phyloP scores from a whole-genome alignment of 1,140 invertebrate genomes.

The Leptinotarsa texana region DNA sequence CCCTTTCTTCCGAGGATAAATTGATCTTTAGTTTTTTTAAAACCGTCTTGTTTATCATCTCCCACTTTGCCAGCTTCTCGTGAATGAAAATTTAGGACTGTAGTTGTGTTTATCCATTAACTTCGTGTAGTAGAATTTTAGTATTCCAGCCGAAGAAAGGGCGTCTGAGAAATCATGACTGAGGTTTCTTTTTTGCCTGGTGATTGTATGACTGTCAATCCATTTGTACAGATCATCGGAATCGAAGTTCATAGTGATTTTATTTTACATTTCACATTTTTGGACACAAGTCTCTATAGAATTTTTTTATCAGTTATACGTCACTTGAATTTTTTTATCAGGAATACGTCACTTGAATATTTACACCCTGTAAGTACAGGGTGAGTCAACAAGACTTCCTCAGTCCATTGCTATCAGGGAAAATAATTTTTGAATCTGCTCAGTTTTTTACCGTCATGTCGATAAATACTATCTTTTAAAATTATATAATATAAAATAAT shows the following conservation, averaged over 20 bases:
- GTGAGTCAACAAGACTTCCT: too few relatives aligned
- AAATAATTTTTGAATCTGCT: too few relatives aligned
- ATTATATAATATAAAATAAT: too few relatives aligned
- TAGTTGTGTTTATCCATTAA: constrained; percentile 77
- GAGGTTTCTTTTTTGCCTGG: constrained; percentile 68
- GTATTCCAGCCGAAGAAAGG: constrained; percentile 75
- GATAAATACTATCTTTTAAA: too few relatives aligned
- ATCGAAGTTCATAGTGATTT: constrained; percentile 38
- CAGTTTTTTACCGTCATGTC: too few relatives aligned
- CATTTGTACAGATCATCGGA: constrained; percentile 62
- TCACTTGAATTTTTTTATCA: too few relatives aligned
- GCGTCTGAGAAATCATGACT: constrained; percentile 75
- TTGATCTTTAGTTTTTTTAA: constrained; percentile 67
- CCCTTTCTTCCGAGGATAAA: constrained; percentile 63
- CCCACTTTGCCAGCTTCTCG: constrained; percentile 76
- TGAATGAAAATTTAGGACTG: constrained; percentile 65
- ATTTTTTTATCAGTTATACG: too few relatives aligned
- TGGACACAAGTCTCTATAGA: too few relatives aligned
- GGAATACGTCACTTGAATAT: too few relatives aligned
- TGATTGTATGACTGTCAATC: constrained; percentile 69
- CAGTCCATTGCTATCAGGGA: too few relatives aligned
- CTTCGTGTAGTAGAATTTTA: constrained; percentile 72
- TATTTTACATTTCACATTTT: neutral
- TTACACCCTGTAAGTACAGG: too few relatives aligned
- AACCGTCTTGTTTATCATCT: constrained; percentile 72